phyloP scores from a whole-genome alignment of 1,140 invertebrate genomes.

The Neotoxoptera formosana region DNA sequence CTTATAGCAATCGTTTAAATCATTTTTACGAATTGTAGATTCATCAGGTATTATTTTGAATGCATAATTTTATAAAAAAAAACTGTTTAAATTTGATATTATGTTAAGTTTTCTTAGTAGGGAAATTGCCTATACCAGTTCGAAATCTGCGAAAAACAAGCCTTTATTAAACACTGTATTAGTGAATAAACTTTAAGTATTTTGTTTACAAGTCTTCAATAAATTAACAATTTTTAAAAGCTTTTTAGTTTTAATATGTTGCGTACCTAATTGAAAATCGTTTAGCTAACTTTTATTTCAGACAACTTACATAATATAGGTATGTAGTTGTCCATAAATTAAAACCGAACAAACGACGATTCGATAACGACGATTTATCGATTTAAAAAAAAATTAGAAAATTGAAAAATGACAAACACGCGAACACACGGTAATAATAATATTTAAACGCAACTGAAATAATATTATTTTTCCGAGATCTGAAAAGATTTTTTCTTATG shows the following conservation, averaged over 20 bases:
- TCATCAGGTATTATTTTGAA: neutral
- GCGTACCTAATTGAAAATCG: neutral
- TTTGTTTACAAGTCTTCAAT: neutral
- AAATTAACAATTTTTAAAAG: neutral
- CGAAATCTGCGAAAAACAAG: neutral
- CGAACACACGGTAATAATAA: neutral
- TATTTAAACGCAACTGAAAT: neutral
- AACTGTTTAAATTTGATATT: neutral
- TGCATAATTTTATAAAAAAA: neutral
- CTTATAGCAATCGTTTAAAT: no score
- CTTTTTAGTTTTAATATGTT: neutral
- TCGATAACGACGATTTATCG: neutral
- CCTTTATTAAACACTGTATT: neutral
- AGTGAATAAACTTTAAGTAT: neutral
- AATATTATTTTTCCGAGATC: neutral
- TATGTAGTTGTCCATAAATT: neutral
- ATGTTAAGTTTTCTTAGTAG: constrained; percentile 17
- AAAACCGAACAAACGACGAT: no score
- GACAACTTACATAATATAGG: neutral
- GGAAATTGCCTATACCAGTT: neutral
- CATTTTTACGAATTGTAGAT: no score
- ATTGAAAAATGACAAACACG: neutral
- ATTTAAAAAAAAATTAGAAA: neutral
- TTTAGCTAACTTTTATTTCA: neutral
- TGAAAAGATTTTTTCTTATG: neutral